Base-by-base conservation (phyloP, 2,888 invertebrate species). In the Gibbula magus region DNA sequence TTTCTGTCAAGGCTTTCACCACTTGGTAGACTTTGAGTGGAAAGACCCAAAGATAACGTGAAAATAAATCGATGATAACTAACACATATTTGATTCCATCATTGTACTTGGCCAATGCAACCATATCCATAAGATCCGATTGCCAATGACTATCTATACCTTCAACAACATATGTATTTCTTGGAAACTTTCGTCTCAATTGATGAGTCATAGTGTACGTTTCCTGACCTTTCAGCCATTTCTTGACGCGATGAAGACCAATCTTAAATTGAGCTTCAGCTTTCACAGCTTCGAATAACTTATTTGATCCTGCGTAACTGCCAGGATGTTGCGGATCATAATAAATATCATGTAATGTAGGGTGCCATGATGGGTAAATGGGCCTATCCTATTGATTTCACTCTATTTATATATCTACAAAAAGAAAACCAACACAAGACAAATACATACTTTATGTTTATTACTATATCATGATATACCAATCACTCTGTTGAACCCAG, bases 191-290 rank as follows among this genome's bases (percentile, higher is more conserved):
- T 22, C 52, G n/a, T 51, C 52, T 45, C 0, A 74, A 22, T 13
- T 51, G 74, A 25, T 13, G 74, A 0, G 52, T 74, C 74, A 45
- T 74, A 20, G 74, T 74, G n/a, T 74, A 74, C 1, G 51, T 74
- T 22, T 74, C 74, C 51, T 74, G 74, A 25, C 35, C 45, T 45
- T 45, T 74, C 51, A 74, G 51, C 74, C 74, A 74, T 51, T 52
- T 74, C 25, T 51, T 74, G 51, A 74, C 51, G 2, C 52, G 16
- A 1, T 22, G 18, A 10, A 74, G 20, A 20, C 74, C 29, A 22
- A 74, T 74, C 10, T 45, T 22, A n/a, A 51, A 51, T 45, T 82
- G 80, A 18, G 81, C 84, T 32, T 83, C 82, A 77, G 84, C 83
- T 70, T 78, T 78, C 61, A 82, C 52, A 0, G 52, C 74, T 74